phyloP scores from a whole-genome alignment of 2,888 invertebrate species.

The Pseudolycoriella hygida region DNA sequence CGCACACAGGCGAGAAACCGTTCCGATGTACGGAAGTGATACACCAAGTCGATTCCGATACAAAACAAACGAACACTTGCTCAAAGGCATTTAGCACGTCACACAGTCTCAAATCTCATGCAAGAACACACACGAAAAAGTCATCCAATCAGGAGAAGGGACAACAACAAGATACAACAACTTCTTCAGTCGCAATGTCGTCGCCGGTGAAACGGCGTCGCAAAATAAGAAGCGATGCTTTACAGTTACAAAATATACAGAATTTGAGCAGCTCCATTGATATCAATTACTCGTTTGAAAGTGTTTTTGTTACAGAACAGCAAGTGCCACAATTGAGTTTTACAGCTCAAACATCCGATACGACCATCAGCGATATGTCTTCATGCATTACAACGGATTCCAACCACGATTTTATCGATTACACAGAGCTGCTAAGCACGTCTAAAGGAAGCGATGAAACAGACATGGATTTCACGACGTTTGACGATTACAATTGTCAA shows the following conservation, averaged over 20 bases:
- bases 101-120: conserved; percentile 67
- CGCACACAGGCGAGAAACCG: conserved; percentile 54
- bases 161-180: neutral
- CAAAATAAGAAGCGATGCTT: neutral
- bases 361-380: neutral
- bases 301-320: neutral
- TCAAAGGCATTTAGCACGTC: conserved; percentile 64
- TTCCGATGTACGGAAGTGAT: conserved; percentile 39
- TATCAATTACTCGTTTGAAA: neutral
- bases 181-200: neutral
- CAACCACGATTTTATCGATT: neutral
- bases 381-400: neutral
- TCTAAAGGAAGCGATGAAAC: neutral
- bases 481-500: neutral
- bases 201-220: neutral
- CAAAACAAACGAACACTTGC: conserved; percentile 41
- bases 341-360: neutral
- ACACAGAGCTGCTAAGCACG: neutral
- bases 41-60: too few relatives aligned
- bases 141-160: neutral
- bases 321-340: neutral
- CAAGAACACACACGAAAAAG: conserved; percentile 47
- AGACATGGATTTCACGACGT: neutral
- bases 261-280: neutral
- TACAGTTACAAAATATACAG: neutral